phyloP scores from a whole-genome alignment of 64 coral and sea anemone genomes.

The Dendrophyllia cribrosa region DNA sequence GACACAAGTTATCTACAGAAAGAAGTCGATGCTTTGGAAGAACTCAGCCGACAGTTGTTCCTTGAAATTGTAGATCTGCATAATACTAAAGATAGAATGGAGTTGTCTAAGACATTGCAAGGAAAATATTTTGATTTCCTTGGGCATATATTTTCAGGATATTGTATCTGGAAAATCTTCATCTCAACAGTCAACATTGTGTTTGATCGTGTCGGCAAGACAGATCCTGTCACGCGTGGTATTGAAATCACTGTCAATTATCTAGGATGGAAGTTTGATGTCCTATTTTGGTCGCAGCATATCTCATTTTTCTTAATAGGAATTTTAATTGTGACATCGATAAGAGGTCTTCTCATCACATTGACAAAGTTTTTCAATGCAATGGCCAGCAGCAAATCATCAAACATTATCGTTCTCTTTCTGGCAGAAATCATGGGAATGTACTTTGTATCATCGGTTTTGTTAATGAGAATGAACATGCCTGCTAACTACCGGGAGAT shows the following conservation, averaged over 20 bases:
- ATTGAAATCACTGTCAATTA: constrained; percentile 99
- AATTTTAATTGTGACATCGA: constrained; percentile 98
- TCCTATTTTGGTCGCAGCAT: constrained; percentile 98
- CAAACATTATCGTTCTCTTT: constrained; percentile 92
- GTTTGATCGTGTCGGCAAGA: constrained; percentile 98
- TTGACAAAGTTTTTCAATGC: constrained; percentile 99
- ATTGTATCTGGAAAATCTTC: constrained; percentile 99
- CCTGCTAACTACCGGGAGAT: constrained; percentile 93
- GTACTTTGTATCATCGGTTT: constrained; percentile 99
- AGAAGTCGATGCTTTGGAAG: constrained; percentile 92
- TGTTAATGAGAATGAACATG: constrained; percentile 99
- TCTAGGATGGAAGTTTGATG: constrained; percentile 91
- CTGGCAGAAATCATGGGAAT: constrained; percentile 99
- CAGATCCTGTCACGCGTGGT: constrained; percentile 94
- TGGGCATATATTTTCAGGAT: constrained; percentile 98
- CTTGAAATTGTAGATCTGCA: constrained; percentile 97
- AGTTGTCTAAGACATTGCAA: constrained; percentile 97
- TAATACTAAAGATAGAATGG: constrained; percentile 93
- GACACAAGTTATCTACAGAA: constrained; percentile 88
- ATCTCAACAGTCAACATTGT: constrained; percentile 99
- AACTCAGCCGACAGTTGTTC: constrained; percentile 98
- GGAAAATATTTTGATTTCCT: constrained; percentile 99
- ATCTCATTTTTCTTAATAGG: constrained; percentile 96
- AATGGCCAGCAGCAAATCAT: constrained; percentile 99
- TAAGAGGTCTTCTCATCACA: constrained; percentile 96